These are phyloP conservation scores for Zootermopsis nevadensis DNA, from an alignment of 2,888 invertebrate genomes.

Conservation along the genomic window DNA sequence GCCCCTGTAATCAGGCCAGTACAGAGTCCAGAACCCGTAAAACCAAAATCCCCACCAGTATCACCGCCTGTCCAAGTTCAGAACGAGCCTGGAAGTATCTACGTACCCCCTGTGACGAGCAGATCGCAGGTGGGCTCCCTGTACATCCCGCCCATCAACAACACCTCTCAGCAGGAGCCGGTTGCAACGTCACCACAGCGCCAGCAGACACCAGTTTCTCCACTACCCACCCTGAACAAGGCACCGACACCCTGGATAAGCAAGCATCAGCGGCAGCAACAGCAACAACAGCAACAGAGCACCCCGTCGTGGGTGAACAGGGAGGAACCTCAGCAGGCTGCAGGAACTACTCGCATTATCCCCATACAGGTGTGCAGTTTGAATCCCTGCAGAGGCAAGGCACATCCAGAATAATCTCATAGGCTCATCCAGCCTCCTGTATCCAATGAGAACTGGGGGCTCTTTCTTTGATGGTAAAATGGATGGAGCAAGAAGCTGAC, in stretches of 20 bases:
- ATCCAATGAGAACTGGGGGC: too few relatives aligned
- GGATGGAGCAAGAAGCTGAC: too few relatives aligned
- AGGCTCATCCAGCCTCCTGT: too few relatives aligned
- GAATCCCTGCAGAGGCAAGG: neutral
- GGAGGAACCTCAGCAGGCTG: constrained; percentile 56
- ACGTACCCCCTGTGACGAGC: constrained; percentile 58
- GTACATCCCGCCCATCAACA: constrained; percentile 66
- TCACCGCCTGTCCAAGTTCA: constrained; percentile 18
- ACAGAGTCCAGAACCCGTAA: constrained; percentile 28
- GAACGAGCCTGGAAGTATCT: constrained; percentile 56
- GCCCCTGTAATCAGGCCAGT: constrained; percentile 25
- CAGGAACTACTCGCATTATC: constrained; percentile 58
- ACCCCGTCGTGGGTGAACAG: constrained; percentile 66
- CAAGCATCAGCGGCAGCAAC: constrained; percentile 62
- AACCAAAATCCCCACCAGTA: constrained; percentile 22
- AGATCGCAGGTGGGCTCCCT: constrained; percentile 65
- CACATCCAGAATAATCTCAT: too few relatives aligned
- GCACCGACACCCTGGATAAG: constrained; percentile 72
- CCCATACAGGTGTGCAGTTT: constrained; percentile 53
- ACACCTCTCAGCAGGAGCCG: constrained; percentile 47
- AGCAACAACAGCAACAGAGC: constrained; percentile 62
- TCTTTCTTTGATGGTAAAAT: too few relatives aligned
- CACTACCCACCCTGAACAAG: constrained; percentile 62
- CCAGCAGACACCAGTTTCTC: constrained; percentile 55
- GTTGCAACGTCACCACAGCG: constrained; percentile 51